These are phyloP conservation scores for Apostichopus parvimensis DNA, from an alignment of 35 echinoderm and acorn worm species.

Conservation along the genomic window DNA sequence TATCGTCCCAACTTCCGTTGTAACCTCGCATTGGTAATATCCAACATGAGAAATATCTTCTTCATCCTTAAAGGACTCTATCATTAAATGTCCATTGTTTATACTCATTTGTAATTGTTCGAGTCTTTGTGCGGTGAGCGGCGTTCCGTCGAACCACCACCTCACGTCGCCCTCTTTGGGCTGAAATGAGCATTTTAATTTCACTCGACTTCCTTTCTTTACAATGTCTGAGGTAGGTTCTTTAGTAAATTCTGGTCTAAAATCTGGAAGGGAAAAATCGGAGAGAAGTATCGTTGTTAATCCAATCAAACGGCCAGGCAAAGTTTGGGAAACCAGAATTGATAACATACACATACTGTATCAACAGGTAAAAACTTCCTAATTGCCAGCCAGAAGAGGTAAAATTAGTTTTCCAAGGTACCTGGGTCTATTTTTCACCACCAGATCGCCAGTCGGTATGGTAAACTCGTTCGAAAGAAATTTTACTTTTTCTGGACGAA, in stretches of 20 bases:
- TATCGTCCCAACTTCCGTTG: slow-evolving; percentile 50
- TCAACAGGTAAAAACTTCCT: no score
- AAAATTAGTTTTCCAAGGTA: no score
- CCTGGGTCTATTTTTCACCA: no score
- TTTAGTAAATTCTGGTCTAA: slow-evolving; percentile 64
- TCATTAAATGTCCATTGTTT: slow-evolving; percentile 56
- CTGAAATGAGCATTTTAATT: slow-evolving; percentile 73
- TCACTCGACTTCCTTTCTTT: slow-evolving; percentile 70
- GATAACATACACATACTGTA: no score
- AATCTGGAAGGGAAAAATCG: slow-evolving; percentile 48
- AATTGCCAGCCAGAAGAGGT: no score
- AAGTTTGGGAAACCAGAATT: no score
- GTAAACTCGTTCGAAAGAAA: no score
- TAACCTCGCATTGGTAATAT: slow-evolving; percentile 81
- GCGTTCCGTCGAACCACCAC: slow-evolving; percentile 68
- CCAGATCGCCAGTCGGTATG: no score
- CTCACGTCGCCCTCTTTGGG: slow-evolving; percentile 83
- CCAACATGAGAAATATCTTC: slow-evolving; percentile 70
- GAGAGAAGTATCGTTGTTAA: no score
- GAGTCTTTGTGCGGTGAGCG: slow-evolving; percentile 7
- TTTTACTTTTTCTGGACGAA: no score
- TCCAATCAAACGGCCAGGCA: no score
- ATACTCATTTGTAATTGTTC: slow-evolving; percentile 59
- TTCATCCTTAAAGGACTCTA: slow-evolving; percentile 59
- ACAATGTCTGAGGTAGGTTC: slow-evolving; percentile 84